Base-by-base conservation (phyloP, 1,140 invertebrate genomes). In the Goniozus legneri region DNA sequence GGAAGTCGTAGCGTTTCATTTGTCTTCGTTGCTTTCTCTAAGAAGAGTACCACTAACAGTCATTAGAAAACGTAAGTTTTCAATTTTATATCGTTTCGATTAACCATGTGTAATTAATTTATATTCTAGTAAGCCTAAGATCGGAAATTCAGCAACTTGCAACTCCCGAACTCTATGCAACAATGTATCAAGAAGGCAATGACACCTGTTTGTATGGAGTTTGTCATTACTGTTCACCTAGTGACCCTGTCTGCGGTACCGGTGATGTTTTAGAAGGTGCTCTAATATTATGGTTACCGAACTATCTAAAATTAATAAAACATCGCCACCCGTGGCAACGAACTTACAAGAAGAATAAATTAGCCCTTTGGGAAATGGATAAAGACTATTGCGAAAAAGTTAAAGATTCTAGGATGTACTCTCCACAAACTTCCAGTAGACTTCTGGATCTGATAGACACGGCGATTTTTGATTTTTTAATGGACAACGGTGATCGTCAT, bases 1-100 rank as follows among this genome's bases (percentile, higher is more conserved):
- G n/a, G 94, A 97, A 81, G 86, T 96, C n/a, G 86, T 90, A 57
- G 88, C 88, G n/a, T 96, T 95, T 76, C 91, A 95, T 75, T 77
- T 96, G 47, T 87, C 86, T 36, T 83, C 86, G 41, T 72, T 95
- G 15, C 70, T 97, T 13, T 84, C 86, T 42, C 79, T 93, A 41
- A 81, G 85, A 56, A 82, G 87, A 75, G 86, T 86, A 20, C 90
- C 92, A 1, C 78, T 95, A 32, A 84, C 84, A 21, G 84, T 86
- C 19, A 89, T 90, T 35, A 77, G 92, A 58, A 84, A 78, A 63
- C 49, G 73, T 75, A 65, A 27, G 15, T 6, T 39, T 50, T 42
- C 2, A 31, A 36, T 30, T 46, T 27, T 27, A 27, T n/a, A 27
- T 27, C 24, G 4, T 27, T 10, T 27, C 24, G 10, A 6, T n/a